phyloP scores from a whole-genome alignment of 2,113 vertebrate genomes.

The Pseudonaja textilis region DNA sequence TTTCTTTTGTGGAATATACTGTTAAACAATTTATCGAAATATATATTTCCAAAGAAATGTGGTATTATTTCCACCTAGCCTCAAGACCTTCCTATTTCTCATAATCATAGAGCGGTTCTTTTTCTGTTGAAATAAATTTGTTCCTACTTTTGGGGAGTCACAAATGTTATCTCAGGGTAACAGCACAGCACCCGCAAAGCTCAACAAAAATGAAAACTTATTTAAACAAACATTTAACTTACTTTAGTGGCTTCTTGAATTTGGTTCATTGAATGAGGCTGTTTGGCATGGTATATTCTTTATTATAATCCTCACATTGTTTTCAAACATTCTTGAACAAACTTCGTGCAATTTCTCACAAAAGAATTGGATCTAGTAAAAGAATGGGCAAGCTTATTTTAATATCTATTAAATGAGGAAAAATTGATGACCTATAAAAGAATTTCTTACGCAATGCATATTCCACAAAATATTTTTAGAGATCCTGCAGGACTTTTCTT shows the following conservation, averaged over 20 bases:
- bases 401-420: background rate
- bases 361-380: background rate
- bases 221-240: background rate
- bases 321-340: background rate
- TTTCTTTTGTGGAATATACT: background rate
- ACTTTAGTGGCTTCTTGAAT: background rate
- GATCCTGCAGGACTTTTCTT: background rate
- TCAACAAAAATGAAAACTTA: background rate
- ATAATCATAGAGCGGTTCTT: background rate
- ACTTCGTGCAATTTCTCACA: background rate
- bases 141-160: background rate
- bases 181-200: background rate
- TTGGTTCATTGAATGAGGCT: background rate
- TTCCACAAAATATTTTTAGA: background rate
- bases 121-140: background rate
- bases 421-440: background rate
- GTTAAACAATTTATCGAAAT: background rate
- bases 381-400: background rate
- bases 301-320: background rate
- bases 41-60: background rate
- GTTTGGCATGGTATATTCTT: background rate
- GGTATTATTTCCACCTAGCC: background rate
- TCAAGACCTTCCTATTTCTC: background rate
- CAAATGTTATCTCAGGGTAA: background rate
- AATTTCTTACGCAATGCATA: background rate